Evolutionary conservation across 2,113 vertebrate species (phyloP).

Genomic region (Pimephales promelas): DNA sequence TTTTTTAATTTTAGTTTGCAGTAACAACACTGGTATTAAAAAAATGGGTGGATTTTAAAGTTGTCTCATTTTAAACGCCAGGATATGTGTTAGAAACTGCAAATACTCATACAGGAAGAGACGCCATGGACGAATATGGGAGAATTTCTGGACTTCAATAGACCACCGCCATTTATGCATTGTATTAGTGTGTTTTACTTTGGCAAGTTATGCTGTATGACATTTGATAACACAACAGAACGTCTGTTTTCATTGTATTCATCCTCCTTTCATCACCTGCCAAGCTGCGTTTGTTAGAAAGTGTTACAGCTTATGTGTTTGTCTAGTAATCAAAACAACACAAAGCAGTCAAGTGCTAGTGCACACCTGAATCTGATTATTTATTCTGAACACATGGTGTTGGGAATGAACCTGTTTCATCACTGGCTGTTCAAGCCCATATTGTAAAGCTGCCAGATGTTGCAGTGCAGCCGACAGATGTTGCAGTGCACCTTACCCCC

Average conservation of each 20-base stretch:
- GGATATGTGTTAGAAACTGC: not conserved
- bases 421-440: not conserved
- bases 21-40: not conserved
- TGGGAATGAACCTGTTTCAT: not conserved
- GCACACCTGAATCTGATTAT: not conserved
- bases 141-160: not conserved
- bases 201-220: not conserved
- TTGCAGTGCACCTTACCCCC: no score
- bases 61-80: not conserved
- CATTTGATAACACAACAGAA: not conserved
- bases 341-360: not conserved
- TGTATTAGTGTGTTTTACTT: not conserved
- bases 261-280: not conserved
- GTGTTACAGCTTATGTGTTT: conserved; percentile 14
- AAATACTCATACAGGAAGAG: not conserved
- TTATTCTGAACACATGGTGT: conserved; percentile 13
- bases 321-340: not conserved
- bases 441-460: conserved; percentile 12
- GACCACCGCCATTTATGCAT: not conserved
- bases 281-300: not conserved
- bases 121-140: not conserved
- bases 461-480: conserved; percentile 5
- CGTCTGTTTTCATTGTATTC: not conserved
- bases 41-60: not conserved
- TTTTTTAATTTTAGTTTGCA: not conserved